These are phyloP conservation scores for Ommatoiulus sabulosus DNA, from an alignment of 2,888 invertebrate species.

Conservation along the genomic window DNA sequence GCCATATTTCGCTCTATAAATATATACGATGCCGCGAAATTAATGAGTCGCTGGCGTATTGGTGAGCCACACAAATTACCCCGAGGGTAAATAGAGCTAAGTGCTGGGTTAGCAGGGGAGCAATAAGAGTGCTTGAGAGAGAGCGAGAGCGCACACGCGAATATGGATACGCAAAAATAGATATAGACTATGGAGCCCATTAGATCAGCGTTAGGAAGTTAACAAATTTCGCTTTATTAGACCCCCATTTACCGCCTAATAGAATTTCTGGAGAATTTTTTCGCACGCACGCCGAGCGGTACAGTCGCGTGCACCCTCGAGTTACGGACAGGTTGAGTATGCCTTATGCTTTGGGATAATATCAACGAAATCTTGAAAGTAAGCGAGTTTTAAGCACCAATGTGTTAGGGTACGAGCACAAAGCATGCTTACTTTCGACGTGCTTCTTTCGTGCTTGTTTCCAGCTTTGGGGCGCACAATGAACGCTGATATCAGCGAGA, in stretches of 20 bases:
- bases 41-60: slow-evolving; percentile 43
- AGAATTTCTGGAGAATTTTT: not conserved
- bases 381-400: too few relatives aligned
- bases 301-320: too few relatives aligned
- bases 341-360: too few relatives aligned
- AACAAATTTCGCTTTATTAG: slow-evolving; percentile 38
- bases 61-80: slow-evolving; percentile 49
- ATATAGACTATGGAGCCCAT: slow-evolving; percentile 9
- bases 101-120: slow-evolving; percentile 50
- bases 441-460: too few relatives aligned
- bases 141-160: not conserved
- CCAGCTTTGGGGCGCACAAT: too few relatives aligned
- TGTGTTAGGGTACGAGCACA: too few relatives aligned
- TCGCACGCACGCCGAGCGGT: too few relatives aligned
- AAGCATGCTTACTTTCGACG: too few relatives aligned
- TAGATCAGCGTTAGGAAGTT: slow-evolving; percentile 39
- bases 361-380: too few relatives aligned
- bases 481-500: too few relatives aligned
- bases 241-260: slow-evolving; percentile 27
- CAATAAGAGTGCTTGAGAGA: slow-evolving; percentile 41
- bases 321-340: too few relatives aligned
- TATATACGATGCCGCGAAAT: slow-evolving; percentile 24
- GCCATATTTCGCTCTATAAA: slow-evolving; percentile 32
- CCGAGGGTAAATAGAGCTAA: slow-evolving; percentile 51
- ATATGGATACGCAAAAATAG: not conserved